Percentiles rank a stretch among this genome's conserved stretches.
Conservation (phyloP, 2,888 invertebrate genomes). For the Drosophila tripunctata region DNA sequence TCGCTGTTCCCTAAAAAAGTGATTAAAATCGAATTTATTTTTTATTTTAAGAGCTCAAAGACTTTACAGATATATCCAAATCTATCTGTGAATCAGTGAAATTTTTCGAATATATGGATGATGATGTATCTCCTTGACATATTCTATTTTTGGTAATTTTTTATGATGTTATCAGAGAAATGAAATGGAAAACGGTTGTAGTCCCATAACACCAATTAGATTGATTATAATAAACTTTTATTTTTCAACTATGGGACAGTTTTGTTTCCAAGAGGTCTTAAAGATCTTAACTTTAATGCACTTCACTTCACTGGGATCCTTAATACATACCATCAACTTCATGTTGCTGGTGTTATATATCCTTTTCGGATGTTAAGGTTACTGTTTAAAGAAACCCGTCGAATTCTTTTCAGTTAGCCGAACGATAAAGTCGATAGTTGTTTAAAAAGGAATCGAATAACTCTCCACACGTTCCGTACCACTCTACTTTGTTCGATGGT, state of each 20-base stretch:
- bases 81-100: too few species aligned
- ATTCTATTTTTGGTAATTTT: too few species aligned
- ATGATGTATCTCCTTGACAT: too few species aligned
- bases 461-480: constrained; percentile 62
- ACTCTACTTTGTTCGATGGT: constrained; percentile 75
- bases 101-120: too few species aligned
- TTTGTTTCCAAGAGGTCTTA: not conserved
- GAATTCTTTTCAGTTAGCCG: constrained; percentile 49
- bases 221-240: too few species aligned
- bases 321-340: constrained; percentile 83
- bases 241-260: not conserved
- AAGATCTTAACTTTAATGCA: not conserved
- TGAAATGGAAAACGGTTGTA: too few species aligned
- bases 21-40: not conserved
- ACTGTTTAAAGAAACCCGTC: constrained; percentile 36
- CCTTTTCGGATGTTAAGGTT: constrained; percentile 40
- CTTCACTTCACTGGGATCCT: constrained; percentile 32
- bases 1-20: constrained; percentile 81
- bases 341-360: constrained; percentile 69
- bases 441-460: constrained; percentile 36
- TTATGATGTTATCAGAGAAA: too few species aligned
- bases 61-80: too few species aligned
- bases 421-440: constrained; percentile 25
- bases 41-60: too few species aligned
- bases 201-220: too few species aligned